Conservation (phyloP, 30 jellyfish, hydroid and myxozoan genomes). For the Morbakka virulenta region DNA sequence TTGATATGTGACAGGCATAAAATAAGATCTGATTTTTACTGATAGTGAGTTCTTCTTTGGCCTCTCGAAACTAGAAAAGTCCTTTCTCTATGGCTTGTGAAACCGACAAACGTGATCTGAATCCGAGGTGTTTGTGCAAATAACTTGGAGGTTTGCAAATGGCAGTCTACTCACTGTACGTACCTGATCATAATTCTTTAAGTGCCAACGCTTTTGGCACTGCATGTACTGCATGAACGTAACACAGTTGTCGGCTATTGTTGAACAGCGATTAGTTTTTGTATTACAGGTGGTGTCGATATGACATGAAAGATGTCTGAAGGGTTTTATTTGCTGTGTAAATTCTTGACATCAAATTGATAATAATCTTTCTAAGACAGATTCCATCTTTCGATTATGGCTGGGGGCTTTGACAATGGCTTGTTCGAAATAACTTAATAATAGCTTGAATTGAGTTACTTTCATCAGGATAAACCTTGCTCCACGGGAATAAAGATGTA, state of each 20-base stretch:
- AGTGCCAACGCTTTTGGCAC: constrained; percentile 2
- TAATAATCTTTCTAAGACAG: neutral
- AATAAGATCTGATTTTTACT: neutral
- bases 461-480: neutral
- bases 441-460: neutral
- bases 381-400: neutral
- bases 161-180: neutral
- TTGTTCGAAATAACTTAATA: neutral
- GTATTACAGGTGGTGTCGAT: neutral
- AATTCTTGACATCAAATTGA: neutral
- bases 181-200: neutral
- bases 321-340: constrained; percentile 9
- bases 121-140: neutral
- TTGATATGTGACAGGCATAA: neutral
- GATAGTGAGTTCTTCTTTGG: neutral
- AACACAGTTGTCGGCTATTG: neutral
- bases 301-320: constrained; percentile 6
- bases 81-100: neutral
- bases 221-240: constrained; percentile 2
- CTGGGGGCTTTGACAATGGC: neutral
- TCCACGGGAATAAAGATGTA: constrained; percentile 9
- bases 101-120: neutral
- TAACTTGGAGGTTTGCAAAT: no score
- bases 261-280: neutral
- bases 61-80: neutral